Evolutionary conservation across 2,797 vertebrate genomes (phyloP).

Genomic region (Miichthys miiuy): DNA sequence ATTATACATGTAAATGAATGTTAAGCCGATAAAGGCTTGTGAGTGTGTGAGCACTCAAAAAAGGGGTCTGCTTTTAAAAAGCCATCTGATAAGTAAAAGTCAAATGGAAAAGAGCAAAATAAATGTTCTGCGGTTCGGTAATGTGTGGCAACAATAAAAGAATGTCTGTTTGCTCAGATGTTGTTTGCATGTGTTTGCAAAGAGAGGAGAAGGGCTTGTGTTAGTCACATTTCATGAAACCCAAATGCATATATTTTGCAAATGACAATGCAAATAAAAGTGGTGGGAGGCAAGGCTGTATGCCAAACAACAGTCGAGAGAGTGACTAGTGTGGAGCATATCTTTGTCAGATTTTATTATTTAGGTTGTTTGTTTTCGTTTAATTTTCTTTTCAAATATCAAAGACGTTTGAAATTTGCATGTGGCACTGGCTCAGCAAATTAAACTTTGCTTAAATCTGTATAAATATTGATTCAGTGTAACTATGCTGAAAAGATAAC

Average conservation of each 20-base stretch:
- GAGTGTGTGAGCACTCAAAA: constrained; percentile 36
- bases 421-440: not conserved
- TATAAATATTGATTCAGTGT: constrained; percentile 77
- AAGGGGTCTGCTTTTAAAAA: constrained; percentile 65
- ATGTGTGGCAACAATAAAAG: constrained; percentile 30
- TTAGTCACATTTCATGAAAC: constrained; percentile 20
- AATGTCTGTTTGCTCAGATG: constrained; percentile 39
- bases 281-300: not conserved
- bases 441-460: constrained; percentile 7
- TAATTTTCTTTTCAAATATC: constrained; percentile 1
- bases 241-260: constrained; percentile 11
- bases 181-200: constrained; percentile 41
- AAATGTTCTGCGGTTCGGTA: constrained; percentile 33
- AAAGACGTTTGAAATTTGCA: not conserved
- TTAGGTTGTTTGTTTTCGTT: not conserved
- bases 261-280: not conserved
- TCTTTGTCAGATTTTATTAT: not conserved
- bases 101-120: constrained; percentile 61
- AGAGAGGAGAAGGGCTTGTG: constrained; percentile 12
- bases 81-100: constrained; percentile 74
- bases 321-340: not conserved
- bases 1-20: constrained; percentile 91
- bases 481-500: constrained; percentile 70
- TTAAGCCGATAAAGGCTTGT: constrained; percentile 76
- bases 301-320: not conserved